Percentiles rank a stretch among this genome's conserved stretches.
Evolutionary conservation across 2,888 invertebrate genomes (phyloP).

Genomic region (Campaea margaritaria): DNA sequence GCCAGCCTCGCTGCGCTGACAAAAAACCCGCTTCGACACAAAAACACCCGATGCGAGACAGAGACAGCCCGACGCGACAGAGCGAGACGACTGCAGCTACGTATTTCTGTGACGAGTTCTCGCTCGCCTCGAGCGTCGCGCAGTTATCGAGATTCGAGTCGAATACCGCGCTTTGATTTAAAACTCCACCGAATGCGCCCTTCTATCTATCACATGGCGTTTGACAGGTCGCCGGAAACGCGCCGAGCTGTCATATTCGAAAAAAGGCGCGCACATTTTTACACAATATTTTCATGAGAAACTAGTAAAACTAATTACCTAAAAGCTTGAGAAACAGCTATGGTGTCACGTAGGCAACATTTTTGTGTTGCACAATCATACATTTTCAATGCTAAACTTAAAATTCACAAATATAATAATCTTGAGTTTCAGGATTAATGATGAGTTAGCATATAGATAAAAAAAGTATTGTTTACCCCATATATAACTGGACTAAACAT

Average conservation of each 20-base stretch:
- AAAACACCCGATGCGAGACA: constrained; percentile 78
- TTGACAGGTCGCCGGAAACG: constrained; percentile 83
- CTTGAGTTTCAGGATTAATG: background rate
- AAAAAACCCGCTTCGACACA: constrained; percentile 84
- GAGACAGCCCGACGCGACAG: constrained; percentile 61
- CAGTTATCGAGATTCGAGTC: constrained; percentile 76
- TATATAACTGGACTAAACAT: no score
- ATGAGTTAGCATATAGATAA: background rate
- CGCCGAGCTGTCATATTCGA: constrained; percentile 78
- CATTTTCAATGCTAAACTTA: constrained; percentile 20
- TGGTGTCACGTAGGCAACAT: constrained; percentile 41
- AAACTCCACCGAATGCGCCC: constrained; percentile 82
- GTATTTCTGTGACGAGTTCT: constrained; percentile 82
- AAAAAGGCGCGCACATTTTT: constrained; percentile 74
- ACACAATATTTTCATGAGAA: constrained; percentile 47
- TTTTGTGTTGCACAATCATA: constrained; percentile 50
- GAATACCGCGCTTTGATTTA: constrained; percentile 83
- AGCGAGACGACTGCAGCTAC: constrained; percentile 68
- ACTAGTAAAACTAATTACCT: constrained; percentile 29
- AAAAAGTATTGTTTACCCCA: background rate
- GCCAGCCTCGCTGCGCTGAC: constrained; percentile 71
- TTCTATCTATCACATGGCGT: constrained; percentile 85
- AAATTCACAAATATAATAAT: background rate
- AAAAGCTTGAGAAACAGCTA: constrained; percentile 39
- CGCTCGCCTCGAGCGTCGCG: constrained; percentile 78